A percentile compares a stretch with the other conserved stretches of the same genome.
These are phyloP conservation scores for Triops cancriformis DNA, from an alignment of 1,140 invertebrate species.

Conservation along the genomic window DNA sequence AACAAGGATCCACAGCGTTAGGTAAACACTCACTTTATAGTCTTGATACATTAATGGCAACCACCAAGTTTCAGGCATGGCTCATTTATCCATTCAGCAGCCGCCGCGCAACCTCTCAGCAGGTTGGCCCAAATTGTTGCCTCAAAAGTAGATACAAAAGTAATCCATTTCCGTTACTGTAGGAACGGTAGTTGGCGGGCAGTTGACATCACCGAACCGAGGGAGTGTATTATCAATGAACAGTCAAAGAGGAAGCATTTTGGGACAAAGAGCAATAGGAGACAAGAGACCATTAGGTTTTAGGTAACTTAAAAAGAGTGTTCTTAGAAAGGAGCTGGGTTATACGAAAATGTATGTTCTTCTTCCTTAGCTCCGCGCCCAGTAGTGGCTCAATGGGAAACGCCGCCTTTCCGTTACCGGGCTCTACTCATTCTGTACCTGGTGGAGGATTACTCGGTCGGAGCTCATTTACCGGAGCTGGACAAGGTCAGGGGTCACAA, in stretches of 20 bases:
- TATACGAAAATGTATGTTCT: not conserved
- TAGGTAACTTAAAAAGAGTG: slow-evolving; percentile 1
- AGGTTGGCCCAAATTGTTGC: not conserved
- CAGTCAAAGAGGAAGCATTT: slow-evolving; percentile 21
- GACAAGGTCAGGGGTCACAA: slow-evolving; percentile 25
- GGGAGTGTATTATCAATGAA: slow-evolving; percentile 22
- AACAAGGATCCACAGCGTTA: slow-evolving; percentile 22
- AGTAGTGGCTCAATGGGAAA: slow-evolving; percentile 17
- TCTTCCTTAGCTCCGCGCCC: not conserved
- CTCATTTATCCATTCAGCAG: slow-evolving; percentile 27
- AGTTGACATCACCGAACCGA: slow-evolving; percentile 24
- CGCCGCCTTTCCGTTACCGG: slow-evolving; percentile 18
- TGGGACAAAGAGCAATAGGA: slow-evolving; percentile 27
- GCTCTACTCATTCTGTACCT: slow-evolving; percentile 24
- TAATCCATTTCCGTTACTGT: not conserved
- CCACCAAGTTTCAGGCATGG: slow-evolving; percentile 16
- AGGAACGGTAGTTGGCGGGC: slow-evolving; percentile 20
- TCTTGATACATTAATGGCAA: not conserved
- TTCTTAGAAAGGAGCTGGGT: not conserved
- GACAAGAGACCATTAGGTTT: slow-evolving; percentile 25
- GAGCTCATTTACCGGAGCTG: slow-evolving; percentile 14
- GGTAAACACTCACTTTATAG: slow-evolving; percentile 14
- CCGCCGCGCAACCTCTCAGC: slow-evolving; percentile 25
- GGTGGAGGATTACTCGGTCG: slow-evolving; percentile 20
- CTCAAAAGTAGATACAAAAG: not conserved